phyloP scores from a whole-genome alignment of 2,797 vertebrate genomes.

The Platyrinchus mystaceus region DNA sequence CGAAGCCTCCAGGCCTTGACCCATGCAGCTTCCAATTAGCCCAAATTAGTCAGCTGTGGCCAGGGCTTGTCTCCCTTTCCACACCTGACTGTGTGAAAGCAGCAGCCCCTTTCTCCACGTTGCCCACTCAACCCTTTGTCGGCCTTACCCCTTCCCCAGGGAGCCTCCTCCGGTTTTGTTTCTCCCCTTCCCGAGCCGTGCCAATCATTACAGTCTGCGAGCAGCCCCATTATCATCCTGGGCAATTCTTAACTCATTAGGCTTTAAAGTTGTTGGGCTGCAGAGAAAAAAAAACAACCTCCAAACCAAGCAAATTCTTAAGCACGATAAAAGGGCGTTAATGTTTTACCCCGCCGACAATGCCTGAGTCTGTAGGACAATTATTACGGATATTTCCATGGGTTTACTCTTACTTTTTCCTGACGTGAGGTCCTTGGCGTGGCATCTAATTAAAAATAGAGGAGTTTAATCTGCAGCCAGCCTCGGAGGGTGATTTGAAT shows the following conservation, averaged over 20 bases:
- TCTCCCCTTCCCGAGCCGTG: conserved; percentile 60
- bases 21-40: conserved; percentile 84
- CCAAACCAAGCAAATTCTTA: conserved; percentile 21
- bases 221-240: conserved; percentile 55
- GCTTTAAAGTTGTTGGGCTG: conserved; percentile 57
- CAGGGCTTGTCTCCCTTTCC: conserved; percentile 62
- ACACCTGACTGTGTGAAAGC: conserved; percentile 71
- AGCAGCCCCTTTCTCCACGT: conserved; percentile 33
- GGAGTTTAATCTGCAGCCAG: conserved; percentile 43
- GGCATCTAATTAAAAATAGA: conserved; percentile 52
- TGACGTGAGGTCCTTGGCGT: neutral
- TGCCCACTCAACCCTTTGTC: conserved; percentile 66
- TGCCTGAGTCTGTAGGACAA: neutral
- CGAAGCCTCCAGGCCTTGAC: conserved; percentile 68
- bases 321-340: conserved; percentile 51
- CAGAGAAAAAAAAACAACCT: neutral
- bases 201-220: conserved; percentile 70
- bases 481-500: conserved; percentile 19
- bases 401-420: conserved; percentile 46
- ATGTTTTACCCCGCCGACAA: conserved; percentile 52
- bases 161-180: conserved; percentile 53
- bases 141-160: conserved; percentile 37
- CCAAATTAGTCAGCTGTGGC: conserved; percentile 78
- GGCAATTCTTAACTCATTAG: conserved; percentile 72
- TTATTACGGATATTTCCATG: conserved; percentile 33